A percentile compares a stretch with the other conserved stretches of the same genome.
Evolutionary conservation across 1,140 invertebrate species (phyloP).

Genomic region (Rhyacophila brunnea): DNA sequence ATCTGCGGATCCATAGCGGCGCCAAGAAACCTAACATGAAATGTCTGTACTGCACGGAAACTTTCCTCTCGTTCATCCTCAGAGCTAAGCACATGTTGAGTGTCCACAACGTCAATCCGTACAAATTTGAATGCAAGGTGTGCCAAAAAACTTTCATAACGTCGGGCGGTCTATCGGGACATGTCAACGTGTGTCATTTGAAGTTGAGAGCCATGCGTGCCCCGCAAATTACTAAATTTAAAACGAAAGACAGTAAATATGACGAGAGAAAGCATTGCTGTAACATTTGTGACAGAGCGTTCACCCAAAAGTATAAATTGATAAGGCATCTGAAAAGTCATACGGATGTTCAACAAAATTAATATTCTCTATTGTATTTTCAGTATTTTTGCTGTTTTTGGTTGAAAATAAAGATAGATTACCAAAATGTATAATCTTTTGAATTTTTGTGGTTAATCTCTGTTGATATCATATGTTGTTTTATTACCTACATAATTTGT

Average conservation of each 20-base stretch:
- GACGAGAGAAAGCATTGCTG: not conserved
- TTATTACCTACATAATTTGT: too few relatives aligned
- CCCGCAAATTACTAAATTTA: not conserved
- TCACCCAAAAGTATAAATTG: constrained; percentile 7
- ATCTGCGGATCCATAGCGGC: not conserved
- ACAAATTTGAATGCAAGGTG: constrained; percentile 10
- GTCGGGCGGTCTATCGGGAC: not conserved
- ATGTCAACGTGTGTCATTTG: constrained; percentile 8
- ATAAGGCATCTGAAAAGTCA: constrained; percentile 7
- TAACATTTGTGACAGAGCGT: constrained; percentile 1
- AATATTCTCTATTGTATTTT: too few relatives aligned
- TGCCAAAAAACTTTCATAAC: constrained; percentile 4
- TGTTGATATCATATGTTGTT: too few relatives aligned
- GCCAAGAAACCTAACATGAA: constrained; percentile 6
- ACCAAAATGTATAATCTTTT: too few relatives aligned
- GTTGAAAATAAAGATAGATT: too few relatives aligned
- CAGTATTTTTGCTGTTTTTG: too few relatives aligned
- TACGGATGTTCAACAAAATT: too few relatives aligned
- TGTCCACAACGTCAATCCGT: constrained; percentile 1
- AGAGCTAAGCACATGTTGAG: constrained; percentile 1
- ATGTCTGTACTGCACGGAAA: constrained; percentile 4
- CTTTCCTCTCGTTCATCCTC: constrained; percentile 3
- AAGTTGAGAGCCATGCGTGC: constrained; percentile 4
- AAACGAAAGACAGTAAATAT: not conserved
- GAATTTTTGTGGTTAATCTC: too few relatives aligned